Evolutionary conservation across 1,140 invertebrate species (phyloP), one percentile per base, ranked within the genome.

Genomic region (Lasioglossum baleicum): DNA sequence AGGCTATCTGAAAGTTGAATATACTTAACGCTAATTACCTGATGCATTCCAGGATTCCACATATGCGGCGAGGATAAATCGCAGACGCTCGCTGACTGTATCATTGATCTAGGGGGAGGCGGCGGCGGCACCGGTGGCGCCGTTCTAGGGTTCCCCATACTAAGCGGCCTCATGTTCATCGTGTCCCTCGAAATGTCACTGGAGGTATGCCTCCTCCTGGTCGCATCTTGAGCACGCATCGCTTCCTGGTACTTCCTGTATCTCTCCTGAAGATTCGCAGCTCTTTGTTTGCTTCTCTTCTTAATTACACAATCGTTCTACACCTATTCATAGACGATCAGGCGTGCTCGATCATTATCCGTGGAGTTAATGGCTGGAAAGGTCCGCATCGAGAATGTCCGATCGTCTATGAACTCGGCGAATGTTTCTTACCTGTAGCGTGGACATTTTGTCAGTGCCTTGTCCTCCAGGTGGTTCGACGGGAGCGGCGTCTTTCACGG

Each of bases 201-300:
- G 7, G 82, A 66, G 2, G 86, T 71, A 2, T 89, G 86, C 76
- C 90, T 90, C 67, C 91, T 86, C 64, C 92, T 89, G 31, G 88
- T 92, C 5, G 88, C 91, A 67, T 93, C 92, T 80, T 93, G 92
- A n/a, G 90, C 91, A 75, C 90, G 90, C 93, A 95, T 95, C 20
- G 93, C 93, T 80, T 94, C 90, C 85, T 95, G 95, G 82, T 96
- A 95, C 83, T 95, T 94, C 58, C 94, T 93, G 81, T 96, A 96
- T 63, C 95, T 91, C 83, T 95, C 94, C 92, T 96, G 48, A 66
- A 51, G 63, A 66, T 73, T 42, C n/a, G 42, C n/a, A 73, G 42
- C 20, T 17, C 5, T 6, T 17, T 64, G 31, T 35, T 35, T 63
- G 31, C 13, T 53, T 48, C 64, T 44, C 51, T 8, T 35, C 17